Base-by-base conservation (phyloP, 2,888 invertebrate genomes). In the Torymus aiolomorphi region DNA sequence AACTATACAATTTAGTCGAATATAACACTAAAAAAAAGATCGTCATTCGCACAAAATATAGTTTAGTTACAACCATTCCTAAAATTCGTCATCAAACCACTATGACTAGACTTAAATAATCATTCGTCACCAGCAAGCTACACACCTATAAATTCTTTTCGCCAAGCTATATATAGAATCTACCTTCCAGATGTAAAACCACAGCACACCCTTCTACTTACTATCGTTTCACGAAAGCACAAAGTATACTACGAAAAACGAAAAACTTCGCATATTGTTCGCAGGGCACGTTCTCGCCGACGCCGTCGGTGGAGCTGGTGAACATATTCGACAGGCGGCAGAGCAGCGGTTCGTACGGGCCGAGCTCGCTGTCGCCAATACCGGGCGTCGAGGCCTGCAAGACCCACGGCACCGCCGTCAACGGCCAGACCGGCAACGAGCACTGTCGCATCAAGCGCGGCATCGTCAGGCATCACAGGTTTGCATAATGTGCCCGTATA, bases 391-490 rank as follows among this genome's bases (percentile, higher is more conserved):
- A 90, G 78, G 90, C 90, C 8, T 90, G 90, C 79, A 89, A 89
- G 72, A 90, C 89, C 14, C 90, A 90, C 57, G 90, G 90, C 42
- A 90, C 90, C 1, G 90, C 90, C 31, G 81, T 86, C 31, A 87
- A 87, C 18, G 90, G 90, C 2, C 89, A 89, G 67, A 80, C 78
- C 42, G 90, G 89, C 0, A 89, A 86, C 78, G 90, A 90, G 59
- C 88, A 89, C 67, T 90, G 90, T 80, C 85, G 89, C 73, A 90
- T 90, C 63, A 90, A 90, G 76, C 87, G 90, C 49, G 89, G 90
- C 63, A 90, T 90, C 61, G 90, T 90, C 76, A 89, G 90, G 84
- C 90, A 90, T 84, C 90, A 90, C 83, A 90, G 90, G 90, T 90
- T 56, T 31, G 16, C 67, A 18, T 13, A 16, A 54, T 14, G n/a